These are phyloP conservation scores for Timema podura DNA, from an alignment of 2,888 invertebrate genomes.

Conservation along the genomic window DNA sequence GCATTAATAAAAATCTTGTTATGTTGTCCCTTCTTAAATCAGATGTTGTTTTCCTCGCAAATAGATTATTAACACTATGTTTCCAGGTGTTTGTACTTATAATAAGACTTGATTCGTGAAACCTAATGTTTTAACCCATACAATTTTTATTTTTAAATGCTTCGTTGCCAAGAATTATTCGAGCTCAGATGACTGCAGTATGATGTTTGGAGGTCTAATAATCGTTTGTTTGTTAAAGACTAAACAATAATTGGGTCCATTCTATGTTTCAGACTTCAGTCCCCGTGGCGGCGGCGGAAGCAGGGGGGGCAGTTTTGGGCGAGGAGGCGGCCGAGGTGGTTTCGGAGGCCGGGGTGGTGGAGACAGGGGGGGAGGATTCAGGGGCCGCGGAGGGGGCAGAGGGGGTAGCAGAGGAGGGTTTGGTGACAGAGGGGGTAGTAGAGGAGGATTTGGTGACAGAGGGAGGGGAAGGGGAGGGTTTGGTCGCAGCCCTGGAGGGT, in stretches of 20 bases:
- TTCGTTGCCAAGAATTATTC: too few species aligned
- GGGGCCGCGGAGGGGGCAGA: slow-evolving; percentile 22
- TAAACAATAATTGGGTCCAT: not conserved
- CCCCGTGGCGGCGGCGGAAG: slow-evolving; percentile 24
- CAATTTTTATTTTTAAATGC: too few species aligned
- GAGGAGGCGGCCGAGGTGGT: slow-evolving; percentile 24
- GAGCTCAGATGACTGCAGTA: too few species aligned
- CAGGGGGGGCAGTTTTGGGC: slow-evolving; percentile 22
- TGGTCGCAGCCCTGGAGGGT: slow-evolving; percentile 17
- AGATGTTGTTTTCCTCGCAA: too few species aligned
- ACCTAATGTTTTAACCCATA: too few species aligned
- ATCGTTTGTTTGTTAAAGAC: too few species aligned
- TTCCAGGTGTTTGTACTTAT: too few species aligned
- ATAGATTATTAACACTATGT: too few species aligned
- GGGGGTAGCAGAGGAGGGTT: slow-evolving; percentile 27
- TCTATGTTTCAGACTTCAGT: slow-evolving; percentile 13
- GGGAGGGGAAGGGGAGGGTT: slow-evolving; percentile 22
- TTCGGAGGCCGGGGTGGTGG: slow-evolving; percentile 19
- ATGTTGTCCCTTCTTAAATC: too few species aligned
- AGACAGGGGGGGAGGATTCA: slow-evolving; percentile 11
- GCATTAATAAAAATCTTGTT: too few species aligned
- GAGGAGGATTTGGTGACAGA: slow-evolving; percentile 16
- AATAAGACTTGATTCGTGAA: too few species aligned
- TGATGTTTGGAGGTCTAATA: too few species aligned
- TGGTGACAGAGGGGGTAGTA: slow-evolving; percentile 35